Evolutionary conservation across 2,113 vertebrate genomes (phyloP).

Genomic region (Arizona elegans): DNA sequence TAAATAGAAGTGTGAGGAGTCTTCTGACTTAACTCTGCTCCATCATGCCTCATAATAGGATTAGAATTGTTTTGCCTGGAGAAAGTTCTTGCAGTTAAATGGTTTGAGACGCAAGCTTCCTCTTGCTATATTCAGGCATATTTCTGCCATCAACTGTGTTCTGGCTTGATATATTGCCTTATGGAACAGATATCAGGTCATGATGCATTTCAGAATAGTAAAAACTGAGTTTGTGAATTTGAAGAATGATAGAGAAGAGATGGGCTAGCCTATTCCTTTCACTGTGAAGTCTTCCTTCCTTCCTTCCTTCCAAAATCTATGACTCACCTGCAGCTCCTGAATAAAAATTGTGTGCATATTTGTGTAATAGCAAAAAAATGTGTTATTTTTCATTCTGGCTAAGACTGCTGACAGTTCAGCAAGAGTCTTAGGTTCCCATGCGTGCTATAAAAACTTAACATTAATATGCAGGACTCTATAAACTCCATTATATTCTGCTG

Average conservation of each 20-base stretch:
- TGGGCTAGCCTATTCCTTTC: neutral
- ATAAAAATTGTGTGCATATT: neutral
- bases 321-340: neutral
- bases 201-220: neutral
- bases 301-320: neutral
- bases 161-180: neutral
- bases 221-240: neutral
- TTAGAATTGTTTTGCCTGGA: neutral
- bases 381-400: neutral
- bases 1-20: neutral
- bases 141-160: neutral
- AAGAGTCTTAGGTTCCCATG: neutral
- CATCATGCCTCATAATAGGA: neutral
- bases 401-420: neutral
- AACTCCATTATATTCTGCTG: neutral
- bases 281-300: neutral
- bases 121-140: neutral
- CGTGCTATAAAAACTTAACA: neutral
- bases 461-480: neutral
- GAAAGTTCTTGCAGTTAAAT: neutral
- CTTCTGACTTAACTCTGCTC: neutral
- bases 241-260: neutral
- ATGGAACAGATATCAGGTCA: neutral
- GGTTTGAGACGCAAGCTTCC: neutral
- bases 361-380: neutral